Base-by-base conservation (phyloP, 2,113 vertebrate species). In the Pitta sordida region DNA sequence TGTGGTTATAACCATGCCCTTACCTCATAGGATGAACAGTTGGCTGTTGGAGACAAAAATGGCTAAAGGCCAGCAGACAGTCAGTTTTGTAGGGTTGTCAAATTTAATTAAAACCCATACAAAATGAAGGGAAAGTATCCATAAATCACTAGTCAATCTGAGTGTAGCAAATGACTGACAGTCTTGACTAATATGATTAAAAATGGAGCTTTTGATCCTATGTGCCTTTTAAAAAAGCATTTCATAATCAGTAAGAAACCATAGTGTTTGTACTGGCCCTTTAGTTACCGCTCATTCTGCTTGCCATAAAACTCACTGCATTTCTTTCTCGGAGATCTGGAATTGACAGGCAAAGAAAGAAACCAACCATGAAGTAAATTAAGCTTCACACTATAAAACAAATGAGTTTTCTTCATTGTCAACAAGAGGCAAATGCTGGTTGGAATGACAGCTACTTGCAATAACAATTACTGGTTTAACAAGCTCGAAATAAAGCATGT, bases 391-490 rank as follows among this genome's bases (percentile, higher is more conserved):
- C 78, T 94, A 74, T 95, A 91, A 94, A 96, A 88, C 75, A 93
- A 94, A 95, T 68, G 53, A 77, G 71, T 92, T 94, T 95, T 94
- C 43, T 93, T 85, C 90, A 91, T 96, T 94, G 88, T 93, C 93
- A 95, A 90, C 90, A 93, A 44, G 87, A 88, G 90, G 63, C 55
- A 80, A 93, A 86, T 43, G 36, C 63, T 88, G 73, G 63, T 95
- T 87, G 84, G 79, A 91, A 95, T 92, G 91, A 88, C 87, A 92
- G 79, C 68, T 87, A 90, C 30, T 93, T 90, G 70, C 63, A 83
- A 52, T 90, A 95, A 94, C 91, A 95, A 94, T 94, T 95, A 96
- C 85, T 94, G 74, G 84, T 73, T 93, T 95, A 96, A 96, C 87
- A 90, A 96, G 62, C 93, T 86, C 90, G 93, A 94, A 95, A 95